A percentile compares a stretch with the other conserved stretches of the same genome.
Evolutionary conservation across 2,888 invertebrate genomes (phyloP).

Genomic region (Drosophila diplacantha): DNA sequence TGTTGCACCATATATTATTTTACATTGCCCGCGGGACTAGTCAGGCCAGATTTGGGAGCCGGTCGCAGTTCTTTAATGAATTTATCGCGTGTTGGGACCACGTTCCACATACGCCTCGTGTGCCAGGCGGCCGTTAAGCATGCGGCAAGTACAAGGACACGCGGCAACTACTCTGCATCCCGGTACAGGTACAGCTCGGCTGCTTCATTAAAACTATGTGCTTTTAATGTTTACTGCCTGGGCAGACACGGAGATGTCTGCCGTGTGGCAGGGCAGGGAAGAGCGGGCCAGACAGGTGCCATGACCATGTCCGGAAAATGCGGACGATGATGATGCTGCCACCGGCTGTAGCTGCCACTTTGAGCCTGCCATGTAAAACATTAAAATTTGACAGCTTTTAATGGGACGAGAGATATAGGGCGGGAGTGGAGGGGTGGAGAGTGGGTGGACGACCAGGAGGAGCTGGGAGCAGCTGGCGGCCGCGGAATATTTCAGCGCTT

Average conservation of each 20-base stretch:
- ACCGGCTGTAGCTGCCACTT: conserved; percentile 49
- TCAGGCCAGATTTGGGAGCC: conserved; percentile 63
- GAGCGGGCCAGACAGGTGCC: conserved; percentile 55
- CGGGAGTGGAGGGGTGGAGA: neutral
- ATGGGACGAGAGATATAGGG: conserved; percentile 38
- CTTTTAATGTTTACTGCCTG: conserved; percentile 57
- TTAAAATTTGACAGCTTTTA: conserved; percentile 71
- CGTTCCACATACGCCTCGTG: conserved; percentile 67
- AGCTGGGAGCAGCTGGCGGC: conserved; percentile 28
- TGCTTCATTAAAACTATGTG: conserved; percentile 57
- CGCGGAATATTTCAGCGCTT: conserved; percentile 44
- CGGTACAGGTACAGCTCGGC: conserved; percentile 7
- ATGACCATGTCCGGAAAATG: conserved; percentile 39
- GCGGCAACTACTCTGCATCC: conserved; percentile 29
- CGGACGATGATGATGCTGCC: conserved; percentile 24
- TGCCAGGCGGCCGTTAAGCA: conserved; percentile 39
- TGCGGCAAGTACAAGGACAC: conserved; percentile 49
- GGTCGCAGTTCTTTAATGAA: conserved; percentile 64
- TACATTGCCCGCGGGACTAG: conserved; percentile 66
- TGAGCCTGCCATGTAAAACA: conserved; percentile 67
- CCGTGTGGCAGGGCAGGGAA: conserved; percentile 2
- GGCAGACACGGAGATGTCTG: conserved; percentile 43
- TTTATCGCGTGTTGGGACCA: conserved; percentile 70
- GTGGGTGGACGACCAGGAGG: neutral
- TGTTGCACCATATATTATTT: conserved; percentile 49